phyloP scores from a whole-genome alignment of 1,140 invertebrate species.

The Colletes latitarsis region DNA sequence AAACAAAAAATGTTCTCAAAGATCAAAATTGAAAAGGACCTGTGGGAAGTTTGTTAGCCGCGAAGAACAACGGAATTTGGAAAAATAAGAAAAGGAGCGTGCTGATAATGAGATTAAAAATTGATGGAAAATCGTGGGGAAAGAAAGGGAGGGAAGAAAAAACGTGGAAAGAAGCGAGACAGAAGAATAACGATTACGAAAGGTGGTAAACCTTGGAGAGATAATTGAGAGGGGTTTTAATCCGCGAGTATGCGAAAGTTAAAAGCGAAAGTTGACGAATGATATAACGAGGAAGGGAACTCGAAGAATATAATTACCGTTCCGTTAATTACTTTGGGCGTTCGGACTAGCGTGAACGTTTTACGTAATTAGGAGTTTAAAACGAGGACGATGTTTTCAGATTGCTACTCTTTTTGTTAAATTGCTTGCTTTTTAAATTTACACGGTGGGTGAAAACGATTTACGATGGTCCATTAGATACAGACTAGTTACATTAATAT shows the following conservation, averaged over 20 bases:
- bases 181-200: slow-evolving; percentile 12
- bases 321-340: not conserved
- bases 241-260: not conserved
- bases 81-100: not conserved
- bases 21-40: slow-evolving; percentile 44
- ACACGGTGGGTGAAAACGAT: too few relatives aligned
- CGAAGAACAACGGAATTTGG: slow-evolving; percentile 30
- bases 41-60: slow-evolving; percentile 28
- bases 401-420: too few relatives aligned
- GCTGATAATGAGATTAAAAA: not conserved
- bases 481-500: too few relatives aligned
- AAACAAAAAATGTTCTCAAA: not conserved
- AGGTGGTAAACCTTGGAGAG: not conserved
- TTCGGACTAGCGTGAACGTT: not conserved
- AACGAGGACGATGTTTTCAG: too few relatives aligned
- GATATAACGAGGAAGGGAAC: not conserved
- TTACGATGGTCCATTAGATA: too few relatives aligned
- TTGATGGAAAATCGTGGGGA: not conserved
- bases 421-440: too few relatives aligned
- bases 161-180: not conserved
- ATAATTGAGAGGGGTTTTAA: slow-evolving; percentile 14
- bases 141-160: too few relatives aligned
- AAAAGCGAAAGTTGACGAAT: not conserved
- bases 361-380: not conserved
- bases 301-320: slow-evolving; percentile 6